These are phyloP conservation scores for Ambastaia sidthimunki DNA, from an alignment of 2,797 vertebrate genomes.

Conservation along the genomic window DNA sequence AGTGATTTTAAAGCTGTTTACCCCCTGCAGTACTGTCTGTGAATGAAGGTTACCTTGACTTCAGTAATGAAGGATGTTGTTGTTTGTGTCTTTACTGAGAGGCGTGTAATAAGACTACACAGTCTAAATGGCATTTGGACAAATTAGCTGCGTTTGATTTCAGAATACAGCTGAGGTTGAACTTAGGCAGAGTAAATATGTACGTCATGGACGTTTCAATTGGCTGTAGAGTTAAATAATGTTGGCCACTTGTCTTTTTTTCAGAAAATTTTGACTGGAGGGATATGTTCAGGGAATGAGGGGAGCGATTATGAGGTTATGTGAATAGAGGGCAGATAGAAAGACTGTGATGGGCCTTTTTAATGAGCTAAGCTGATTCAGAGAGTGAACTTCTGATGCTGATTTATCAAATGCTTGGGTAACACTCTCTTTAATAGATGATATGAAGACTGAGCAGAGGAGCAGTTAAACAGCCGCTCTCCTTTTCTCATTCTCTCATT, in stretches of 20 bases:
- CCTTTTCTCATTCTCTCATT: conserved; percentile 6
- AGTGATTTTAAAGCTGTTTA: conserved; percentile 5
- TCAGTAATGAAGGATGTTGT: not conserved
- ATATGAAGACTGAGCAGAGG: conserved; percentile 17
- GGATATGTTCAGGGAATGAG: conserved; percentile 3
- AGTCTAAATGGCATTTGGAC: not conserved
- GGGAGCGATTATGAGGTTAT: conserved; percentile 39
- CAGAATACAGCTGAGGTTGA: not conserved
- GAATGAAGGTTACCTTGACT: conserved; percentile 27
- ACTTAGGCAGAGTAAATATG: not conserved
- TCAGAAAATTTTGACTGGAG: not conserved
- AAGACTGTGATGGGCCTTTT: conserved; percentile 20
- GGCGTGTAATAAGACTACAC: not conserved
- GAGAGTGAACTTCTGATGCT: not conserved
- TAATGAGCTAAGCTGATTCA: conserved; percentile 39
- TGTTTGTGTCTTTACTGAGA: conserved; percentile 4
- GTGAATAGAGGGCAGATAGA: conserved; percentile 7
- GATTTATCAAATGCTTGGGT: conserved; percentile 15
- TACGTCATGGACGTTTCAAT: not conserved
- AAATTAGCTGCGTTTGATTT: conserved; percentile 12
- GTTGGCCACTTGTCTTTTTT: not conserved
- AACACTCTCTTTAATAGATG: conserved; percentile 19
- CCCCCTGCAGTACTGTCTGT: not conserved
- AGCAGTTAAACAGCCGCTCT: not conserved
- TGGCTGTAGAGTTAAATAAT: not conserved